These are phyloP conservation scores for Spicauda simplicius DNA, from an alignment of 2,888 invertebrate species.

Conservation along the genomic window DNA sequence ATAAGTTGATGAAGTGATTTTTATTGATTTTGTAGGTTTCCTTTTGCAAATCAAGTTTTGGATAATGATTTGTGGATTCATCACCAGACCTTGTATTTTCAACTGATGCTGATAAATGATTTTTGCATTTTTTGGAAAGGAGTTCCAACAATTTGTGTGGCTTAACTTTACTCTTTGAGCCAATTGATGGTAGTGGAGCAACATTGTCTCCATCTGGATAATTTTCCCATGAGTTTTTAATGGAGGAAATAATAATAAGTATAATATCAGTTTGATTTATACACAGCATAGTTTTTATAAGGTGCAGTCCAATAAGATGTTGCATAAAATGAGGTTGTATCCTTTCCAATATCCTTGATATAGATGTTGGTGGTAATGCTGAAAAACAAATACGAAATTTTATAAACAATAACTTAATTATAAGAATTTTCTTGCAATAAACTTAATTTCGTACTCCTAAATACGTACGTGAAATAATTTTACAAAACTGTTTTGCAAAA, in stretches of 20 bases:
- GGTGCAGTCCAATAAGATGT: constrained; percentile 54
- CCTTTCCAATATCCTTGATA: constrained; percentile 61
- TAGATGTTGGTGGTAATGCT: constrained; percentile 63
- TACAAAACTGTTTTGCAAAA: constrained; percentile 68
- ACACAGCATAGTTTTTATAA: not conserved
- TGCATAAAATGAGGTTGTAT: constrained; percentile 71
- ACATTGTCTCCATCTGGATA: constrained; percentile 48
- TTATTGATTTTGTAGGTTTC: not conserved
- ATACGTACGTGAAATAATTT: constrained; percentile 62
- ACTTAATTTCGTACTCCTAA: not conserved
- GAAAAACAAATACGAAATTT: constrained; percentile 48
- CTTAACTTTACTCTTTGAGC: not conserved
- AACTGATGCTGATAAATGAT: not conserved
- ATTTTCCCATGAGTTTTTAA: constrained; percentile 56
- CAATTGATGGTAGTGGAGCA: constrained; percentile 43
- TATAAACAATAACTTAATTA: not conserved
- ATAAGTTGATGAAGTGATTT: constrained; percentile 44
- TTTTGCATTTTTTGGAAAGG: not conserved
- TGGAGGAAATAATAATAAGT: constrained; percentile 55
- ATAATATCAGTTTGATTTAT: constrained; percentile 48
- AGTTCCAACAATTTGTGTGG: not conserved
- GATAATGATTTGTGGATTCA: constrained; percentile 51
- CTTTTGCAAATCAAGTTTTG: constrained; percentile 48
- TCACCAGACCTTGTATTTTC: not conserved
- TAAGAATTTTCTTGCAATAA: not conserved